Percentiles rank a stretch among this genome's conserved stretches.
Conservation (phyloP, 92 coral and sea anemone genomes). For the Epizoanthus fatuus region DNA sequence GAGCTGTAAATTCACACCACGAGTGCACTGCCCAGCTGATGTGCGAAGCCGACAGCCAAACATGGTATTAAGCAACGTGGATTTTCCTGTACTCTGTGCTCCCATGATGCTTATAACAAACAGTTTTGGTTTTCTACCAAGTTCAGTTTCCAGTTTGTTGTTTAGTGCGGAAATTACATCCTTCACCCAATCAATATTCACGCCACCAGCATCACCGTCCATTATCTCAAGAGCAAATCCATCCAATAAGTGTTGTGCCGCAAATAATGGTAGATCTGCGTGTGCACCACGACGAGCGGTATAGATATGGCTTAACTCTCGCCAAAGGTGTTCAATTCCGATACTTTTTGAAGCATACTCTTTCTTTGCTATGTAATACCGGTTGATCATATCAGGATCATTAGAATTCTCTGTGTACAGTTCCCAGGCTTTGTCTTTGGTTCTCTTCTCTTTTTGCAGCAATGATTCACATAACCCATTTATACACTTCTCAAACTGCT, state of each 20-base stretch:
- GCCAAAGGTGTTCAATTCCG: slow-evolving; percentile 43
- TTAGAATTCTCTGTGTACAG: neutral
- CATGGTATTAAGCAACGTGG: slow-evolving; percentile 57
- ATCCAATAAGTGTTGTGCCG: slow-evolving; percentile 33
- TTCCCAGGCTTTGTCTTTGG: neutral
- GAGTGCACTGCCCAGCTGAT: slow-evolving; percentile 49
- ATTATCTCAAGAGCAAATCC: slow-evolving; percentile 46
- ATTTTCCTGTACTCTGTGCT: slow-evolving; percentile 55
- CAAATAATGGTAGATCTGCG: neutral
- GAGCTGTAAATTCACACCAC: slow-evolving; percentile 21
- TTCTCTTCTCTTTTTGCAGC: neutral
- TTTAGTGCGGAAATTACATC: slow-evolving; percentile 11
- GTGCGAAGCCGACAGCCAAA: slow-evolving; percentile 44
- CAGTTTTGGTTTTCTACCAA: slow-evolving; percentile 22
- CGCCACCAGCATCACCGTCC: slow-evolving; percentile 51
- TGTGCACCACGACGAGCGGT: slow-evolving; percentile 15
- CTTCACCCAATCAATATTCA: slow-evolving; percentile 33
- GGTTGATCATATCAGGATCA: neutral
- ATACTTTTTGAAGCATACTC: neutral
- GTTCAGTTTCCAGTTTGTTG: neutral
- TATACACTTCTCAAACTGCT: neutral
- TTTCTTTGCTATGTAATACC: neutral
- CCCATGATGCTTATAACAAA: slow-evolving; percentile 52
- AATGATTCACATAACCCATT: neutral
- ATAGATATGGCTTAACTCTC: slow-evolving; percentile 40